Base-by-base conservation (phyloP, 92 coral and sea anemone genomes). In the Parazoanthus swiftii region DNA sequence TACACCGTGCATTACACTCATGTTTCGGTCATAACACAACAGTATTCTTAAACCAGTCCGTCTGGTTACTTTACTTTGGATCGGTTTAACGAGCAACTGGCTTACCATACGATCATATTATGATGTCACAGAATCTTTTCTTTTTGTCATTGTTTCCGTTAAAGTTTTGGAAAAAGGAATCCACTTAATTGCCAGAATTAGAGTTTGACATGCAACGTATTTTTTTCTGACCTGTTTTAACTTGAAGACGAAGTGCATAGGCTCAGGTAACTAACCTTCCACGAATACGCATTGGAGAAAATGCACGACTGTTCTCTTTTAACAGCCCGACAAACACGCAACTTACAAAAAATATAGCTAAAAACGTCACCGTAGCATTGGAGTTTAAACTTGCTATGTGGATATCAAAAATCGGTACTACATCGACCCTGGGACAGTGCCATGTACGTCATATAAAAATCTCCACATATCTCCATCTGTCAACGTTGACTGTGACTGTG, bases 401-500 rank as follows among this genome's bases (percentile, higher is more conserved):
- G 39, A n/a, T 67, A 77, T 82, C 86, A 82, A 83, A 38, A 83
- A 10, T 80, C 76, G 48, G 48, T 71, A 35, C 66, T 38, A 8
- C 86, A 23, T 46, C 20, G 37, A 82, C 20, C 43, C n/a, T 33
- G 35, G 65, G 44, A 84, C 59, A 83, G 43, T 39, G 43, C 9
- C 5, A 3, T 50, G 29, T 70, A 51, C 79, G 87, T 84, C 87
- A 84, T 68, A 48, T 21, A 25, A 51, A 84, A 51, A 29, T 70
- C 65, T 84, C 44, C 5, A 84, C 46, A n/a, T n/a, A n/a, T n/a
- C n/a, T n/a, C n/a, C n/a, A n/a, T n/a, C 87, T 84, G 87, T 84
- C 78, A 84, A 71, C 42, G 44, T 25, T 43, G 54, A 16, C 87
- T 84, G 66, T 84, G 43, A 15, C 78, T 71, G 7, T 35, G 78